phyloP scores from a whole-genome alignment of 2,797 vertebrate genomes.

The Hozukius guyotensis region DNA sequence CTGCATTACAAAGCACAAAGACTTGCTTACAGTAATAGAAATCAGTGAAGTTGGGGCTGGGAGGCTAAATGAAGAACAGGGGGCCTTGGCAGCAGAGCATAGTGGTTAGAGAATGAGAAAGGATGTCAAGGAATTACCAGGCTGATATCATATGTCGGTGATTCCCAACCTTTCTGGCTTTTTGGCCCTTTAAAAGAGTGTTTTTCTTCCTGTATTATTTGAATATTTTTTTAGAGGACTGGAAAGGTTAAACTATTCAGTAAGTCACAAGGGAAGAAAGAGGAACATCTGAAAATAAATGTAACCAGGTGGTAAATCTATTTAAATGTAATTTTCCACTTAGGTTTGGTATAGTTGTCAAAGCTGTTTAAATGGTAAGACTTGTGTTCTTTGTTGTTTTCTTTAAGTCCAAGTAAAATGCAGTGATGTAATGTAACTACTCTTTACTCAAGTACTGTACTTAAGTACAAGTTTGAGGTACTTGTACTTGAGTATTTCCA shows the following conservation, averaged over 20 bases:
- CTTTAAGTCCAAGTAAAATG: background rate
- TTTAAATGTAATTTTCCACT: background rate
- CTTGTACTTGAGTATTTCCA: too few species aligned
- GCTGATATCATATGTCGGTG: background rate
- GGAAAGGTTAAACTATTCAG: background rate
- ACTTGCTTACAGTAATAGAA: constrained; percentile 45
- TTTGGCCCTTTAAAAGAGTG: background rate
- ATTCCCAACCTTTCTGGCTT: background rate
- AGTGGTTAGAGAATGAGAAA: constrained; percentile 11
- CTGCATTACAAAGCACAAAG: constrained; percentile 60
- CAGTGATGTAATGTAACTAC: too few species aligned
- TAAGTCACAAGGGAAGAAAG: background rate
- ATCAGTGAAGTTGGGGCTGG: constrained; percentile 30
- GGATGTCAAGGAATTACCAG: background rate
- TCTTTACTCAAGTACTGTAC: too few species aligned
- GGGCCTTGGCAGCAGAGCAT: constrained; percentile 22
- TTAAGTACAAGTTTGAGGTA: too few species aligned
- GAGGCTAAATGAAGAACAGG: constrained; percentile 16
- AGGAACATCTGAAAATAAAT: background rate
- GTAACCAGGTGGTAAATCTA: background rate
- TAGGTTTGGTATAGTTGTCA: background rate
- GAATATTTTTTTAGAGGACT: background rate
- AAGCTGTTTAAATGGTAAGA: background rate
- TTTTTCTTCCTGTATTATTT: background rate
- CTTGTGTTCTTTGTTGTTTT: background rate